Evolutionary conservation across 2,888 invertebrate genomes (phyloP).

Genomic region (Spilosoma lubricipeda): DNA sequence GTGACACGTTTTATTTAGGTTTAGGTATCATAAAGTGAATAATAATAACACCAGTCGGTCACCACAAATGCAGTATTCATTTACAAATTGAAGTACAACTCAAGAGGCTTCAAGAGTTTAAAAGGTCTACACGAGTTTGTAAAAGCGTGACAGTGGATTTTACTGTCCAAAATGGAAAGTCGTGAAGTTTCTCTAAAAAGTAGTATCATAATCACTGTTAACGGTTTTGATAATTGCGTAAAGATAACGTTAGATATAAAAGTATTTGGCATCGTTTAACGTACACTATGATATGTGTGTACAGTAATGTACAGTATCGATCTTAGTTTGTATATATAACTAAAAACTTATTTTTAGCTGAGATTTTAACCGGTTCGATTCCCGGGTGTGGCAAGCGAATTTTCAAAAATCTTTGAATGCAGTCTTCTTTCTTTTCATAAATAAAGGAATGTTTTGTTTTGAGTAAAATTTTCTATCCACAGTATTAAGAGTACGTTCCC

Average conservation of each 20-base stretch:
- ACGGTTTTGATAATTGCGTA: constrained; percentile 28
- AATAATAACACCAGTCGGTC: background rate
- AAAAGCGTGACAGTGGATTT: constrained; percentile 55
- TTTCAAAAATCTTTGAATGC: too few relatives aligned
- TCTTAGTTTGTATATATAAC: background rate
- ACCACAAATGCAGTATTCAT: background rate
- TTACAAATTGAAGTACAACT: background rate
- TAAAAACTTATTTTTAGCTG: background rate
- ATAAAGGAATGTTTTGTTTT: too few relatives aligned
- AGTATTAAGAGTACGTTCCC: too few relatives aligned
- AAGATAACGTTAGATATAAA: constrained; percentile 10
- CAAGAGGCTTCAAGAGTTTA: constrained; percentile 33
- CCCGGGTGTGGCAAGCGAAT: too few relatives aligned
- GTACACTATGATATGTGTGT: background rate
- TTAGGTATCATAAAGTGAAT: background rate
- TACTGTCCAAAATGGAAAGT: constrained; percentile 53
- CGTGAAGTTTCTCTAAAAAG: constrained; percentile 41
- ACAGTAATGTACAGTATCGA: too few relatives aligned
- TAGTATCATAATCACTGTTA: constrained; percentile 18
- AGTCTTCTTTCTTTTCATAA: too few relatives aligned
- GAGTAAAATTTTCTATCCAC: too few relatives aligned
- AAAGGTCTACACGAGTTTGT: constrained; percentile 38
- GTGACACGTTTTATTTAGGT: background rate
- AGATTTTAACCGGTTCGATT: too few relatives aligned
- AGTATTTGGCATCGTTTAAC: background rate